phyloP scores from a whole-genome alignment of 2,113 vertebrate genomes.

The Malaclemys terrapin region DNA sequence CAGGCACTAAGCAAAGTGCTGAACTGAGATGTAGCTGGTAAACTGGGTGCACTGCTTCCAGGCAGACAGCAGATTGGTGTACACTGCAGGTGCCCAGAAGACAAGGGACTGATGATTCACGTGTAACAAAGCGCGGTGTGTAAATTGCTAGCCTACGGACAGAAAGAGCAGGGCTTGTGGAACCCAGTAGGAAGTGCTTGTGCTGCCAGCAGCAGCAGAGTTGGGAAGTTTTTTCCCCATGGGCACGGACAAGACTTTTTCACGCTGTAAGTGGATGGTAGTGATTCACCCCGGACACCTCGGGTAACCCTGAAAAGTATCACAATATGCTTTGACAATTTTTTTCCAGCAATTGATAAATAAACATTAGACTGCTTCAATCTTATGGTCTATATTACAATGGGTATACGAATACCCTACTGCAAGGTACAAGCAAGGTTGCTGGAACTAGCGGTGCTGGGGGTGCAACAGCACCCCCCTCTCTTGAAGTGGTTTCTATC shows the following conservation, averaged over 20 bases:
- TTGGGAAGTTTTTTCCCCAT: neutral
- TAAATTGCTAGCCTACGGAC: neutral
- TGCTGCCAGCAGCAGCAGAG: neutral
- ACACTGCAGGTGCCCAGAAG: neutral
- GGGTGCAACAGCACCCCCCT: neutral
- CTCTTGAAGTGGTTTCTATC: neutral
- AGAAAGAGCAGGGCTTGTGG: neutral
- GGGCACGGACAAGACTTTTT: neutral
- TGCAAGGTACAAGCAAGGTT: no score
- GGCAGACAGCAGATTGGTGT: neutral
- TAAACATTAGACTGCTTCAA: no score
- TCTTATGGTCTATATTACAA: no score
- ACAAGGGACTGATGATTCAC: neutral
- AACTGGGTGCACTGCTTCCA: neutral
- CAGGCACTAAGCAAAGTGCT: neutral
- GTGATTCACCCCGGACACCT: neutral
- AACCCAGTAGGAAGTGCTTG: neutral
- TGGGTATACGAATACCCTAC: no score
- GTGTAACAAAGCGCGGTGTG: neutral
- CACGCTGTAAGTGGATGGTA: neutral
- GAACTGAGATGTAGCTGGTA: neutral
- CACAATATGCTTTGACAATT: neutral
- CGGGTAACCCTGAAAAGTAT: no score
- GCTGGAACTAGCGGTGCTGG: neutral
- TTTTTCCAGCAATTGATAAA: neutral